These are phyloP conservation scores for Smithornis capensis DNA, from an alignment of 2,113 vertebrate genomes.

Conservation along the genomic window DNA sequence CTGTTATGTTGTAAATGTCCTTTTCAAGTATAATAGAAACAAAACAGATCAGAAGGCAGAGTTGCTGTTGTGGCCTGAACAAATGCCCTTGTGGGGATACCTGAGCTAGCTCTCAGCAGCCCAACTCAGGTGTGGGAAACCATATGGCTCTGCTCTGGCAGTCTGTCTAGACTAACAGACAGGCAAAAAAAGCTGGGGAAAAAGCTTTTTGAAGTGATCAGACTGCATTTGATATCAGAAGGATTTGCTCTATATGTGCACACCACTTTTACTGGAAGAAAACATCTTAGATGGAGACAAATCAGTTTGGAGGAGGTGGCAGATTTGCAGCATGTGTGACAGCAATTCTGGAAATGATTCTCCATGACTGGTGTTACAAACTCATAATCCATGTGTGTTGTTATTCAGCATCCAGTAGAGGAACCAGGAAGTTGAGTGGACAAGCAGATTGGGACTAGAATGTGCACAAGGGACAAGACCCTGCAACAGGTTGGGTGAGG, in stretches of 20 bases:
- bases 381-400: neutral
- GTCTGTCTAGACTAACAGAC: neutral
- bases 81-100: neutral
- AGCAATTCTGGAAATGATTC: neutral
- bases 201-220: neutral
- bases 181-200: neutral
- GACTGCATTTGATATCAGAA: neutral
- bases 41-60: neutral
- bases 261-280: neutral
- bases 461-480: neutral
- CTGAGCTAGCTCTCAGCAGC: neutral
- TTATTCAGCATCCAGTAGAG: neutral
- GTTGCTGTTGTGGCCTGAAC: neutral
- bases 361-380: accelerated
- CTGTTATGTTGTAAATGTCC: neutral
- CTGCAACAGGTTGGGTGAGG: neutral
- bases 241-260: neutral
- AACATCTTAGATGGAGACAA: neutral
- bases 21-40: neutral
- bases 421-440: neutral
- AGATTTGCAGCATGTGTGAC: neutral
- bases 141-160: neutral
- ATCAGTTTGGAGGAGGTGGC: neutral
- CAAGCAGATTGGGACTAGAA: neutral
- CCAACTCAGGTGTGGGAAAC: neutral